Conservation (phyloP, 1,140 invertebrate species). For the Drosophila ananassae region DNA sequence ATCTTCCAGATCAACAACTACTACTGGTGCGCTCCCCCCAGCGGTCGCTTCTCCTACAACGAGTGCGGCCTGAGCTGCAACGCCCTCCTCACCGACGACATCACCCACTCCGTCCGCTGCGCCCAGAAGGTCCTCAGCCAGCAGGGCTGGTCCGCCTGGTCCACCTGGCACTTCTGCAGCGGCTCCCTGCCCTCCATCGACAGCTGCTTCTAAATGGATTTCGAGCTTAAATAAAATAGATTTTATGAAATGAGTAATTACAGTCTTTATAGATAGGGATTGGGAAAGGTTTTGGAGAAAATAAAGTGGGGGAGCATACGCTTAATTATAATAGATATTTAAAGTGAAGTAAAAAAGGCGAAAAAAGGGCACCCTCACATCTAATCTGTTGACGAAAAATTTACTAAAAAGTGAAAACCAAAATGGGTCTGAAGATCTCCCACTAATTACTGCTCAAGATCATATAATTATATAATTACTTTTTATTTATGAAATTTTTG, state of each 20-base stretch:
- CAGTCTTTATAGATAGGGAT: background rate
- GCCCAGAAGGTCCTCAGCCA: conserved; percentile 63
- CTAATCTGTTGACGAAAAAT: background rate
- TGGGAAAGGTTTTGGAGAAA: background rate
- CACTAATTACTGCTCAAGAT: background rate
- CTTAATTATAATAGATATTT: background rate
- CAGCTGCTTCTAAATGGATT: conserved; percentile 54
- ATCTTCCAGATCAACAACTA: conserved; percentile 79
- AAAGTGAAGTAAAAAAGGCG: no score
- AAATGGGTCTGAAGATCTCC: background rate
- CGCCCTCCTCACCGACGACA: conserved; percentile 57
- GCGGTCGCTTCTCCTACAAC: conserved; percentile 65
- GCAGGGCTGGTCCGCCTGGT: conserved; percentile 76
- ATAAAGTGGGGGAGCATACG: no score
- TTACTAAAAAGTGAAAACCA: background rate
- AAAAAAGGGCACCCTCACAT: background rate
- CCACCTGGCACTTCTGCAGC: conserved; percentile 67
- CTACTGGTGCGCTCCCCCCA: conserved; percentile 73
- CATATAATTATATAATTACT: no score
- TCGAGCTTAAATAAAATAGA: conserved; percentile 16
- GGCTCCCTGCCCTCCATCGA: conserved; percentile 65
- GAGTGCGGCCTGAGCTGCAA: conserved; percentile 58
- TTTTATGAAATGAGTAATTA: background rate
- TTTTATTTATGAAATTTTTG: no score
- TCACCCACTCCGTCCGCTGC: conserved; percentile 63